These are phyloP conservation scores for Troilus luridus DNA, from an alignment of 2,888 invertebrate species.

Conservation along the genomic window DNA sequence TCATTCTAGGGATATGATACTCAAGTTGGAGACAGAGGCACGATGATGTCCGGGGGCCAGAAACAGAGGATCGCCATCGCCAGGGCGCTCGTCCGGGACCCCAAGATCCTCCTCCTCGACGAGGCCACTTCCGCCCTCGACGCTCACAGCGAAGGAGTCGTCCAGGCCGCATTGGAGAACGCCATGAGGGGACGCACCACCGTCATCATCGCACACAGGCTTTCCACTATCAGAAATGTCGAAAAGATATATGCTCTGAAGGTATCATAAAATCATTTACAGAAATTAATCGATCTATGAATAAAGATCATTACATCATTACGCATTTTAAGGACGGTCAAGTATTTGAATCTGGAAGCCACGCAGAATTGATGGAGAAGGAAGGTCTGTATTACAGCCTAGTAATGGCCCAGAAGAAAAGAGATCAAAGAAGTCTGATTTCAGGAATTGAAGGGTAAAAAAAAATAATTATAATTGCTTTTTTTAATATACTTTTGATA, in stretches of 20 bases:
- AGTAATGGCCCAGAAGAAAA: slow-evolving; percentile 74
- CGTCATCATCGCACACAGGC: slow-evolving; percentile 70
- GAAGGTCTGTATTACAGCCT: slow-evolving; percentile 79
- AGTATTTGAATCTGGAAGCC: slow-evolving; percentile 82
- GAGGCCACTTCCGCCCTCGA: slow-evolving; percentile 94
- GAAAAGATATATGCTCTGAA: slow-evolving; percentile 68
- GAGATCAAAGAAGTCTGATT: slow-evolving; percentile 55
- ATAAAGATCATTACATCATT: background rate
- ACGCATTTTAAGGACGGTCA: slow-evolving; percentile 78
- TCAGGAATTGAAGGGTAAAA: slow-evolving; percentile 32
- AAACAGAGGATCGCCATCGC: slow-evolving; percentile 94
- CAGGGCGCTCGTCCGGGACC: slow-evolving; percentile 85
- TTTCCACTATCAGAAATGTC: slow-evolving; percentile 69
- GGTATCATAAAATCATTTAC: slow-evolving; percentile 62
- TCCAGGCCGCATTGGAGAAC: slow-evolving; percentile 85
- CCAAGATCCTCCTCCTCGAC: slow-evolving; percentile 83
- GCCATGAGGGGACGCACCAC: slow-evolving; percentile 70
- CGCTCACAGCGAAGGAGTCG: slow-evolving; percentile 86
- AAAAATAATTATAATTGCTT: background rate
- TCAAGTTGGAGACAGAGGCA: slow-evolving; percentile 86
- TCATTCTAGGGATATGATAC: slow-evolving; percentile 80
- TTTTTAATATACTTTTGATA: too few species aligned
- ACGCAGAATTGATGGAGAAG: slow-evolving; percentile 77
- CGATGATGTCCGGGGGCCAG: slow-evolving; percentile 87
- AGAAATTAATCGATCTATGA: background rate